phyloP scores from a whole-genome alignment of 2,113 vertebrate genomes.

The Salvelinus alpinus region DNA sequence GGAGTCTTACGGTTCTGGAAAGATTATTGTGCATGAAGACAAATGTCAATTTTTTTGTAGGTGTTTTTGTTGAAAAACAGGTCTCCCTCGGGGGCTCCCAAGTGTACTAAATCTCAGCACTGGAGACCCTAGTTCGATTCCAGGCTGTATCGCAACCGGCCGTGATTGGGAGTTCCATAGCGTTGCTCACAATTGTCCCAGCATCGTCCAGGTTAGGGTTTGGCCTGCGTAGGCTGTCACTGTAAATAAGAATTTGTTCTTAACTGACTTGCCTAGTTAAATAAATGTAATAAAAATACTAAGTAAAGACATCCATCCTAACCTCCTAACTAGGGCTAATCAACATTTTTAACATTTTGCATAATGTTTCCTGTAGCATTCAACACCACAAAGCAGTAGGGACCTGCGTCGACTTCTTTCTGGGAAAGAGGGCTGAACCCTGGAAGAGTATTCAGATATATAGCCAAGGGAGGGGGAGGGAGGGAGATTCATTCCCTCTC shows the following conservation, averaged over 20 bases:
- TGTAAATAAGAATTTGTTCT: too few relatives aligned
- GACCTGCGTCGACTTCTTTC: background rate
- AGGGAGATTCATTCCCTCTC: background rate
- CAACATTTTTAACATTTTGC: constrained; percentile 5
- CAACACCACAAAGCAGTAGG: constrained; percentile 5
- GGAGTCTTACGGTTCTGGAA: background rate
- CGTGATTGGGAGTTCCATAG: too few relatives aligned
- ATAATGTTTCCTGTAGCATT: background rate
- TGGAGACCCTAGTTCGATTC: too few relatives aligned
- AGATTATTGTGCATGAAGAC: background rate
- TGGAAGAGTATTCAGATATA: background rate
- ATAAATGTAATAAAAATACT: background rate
- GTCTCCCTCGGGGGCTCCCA: background rate
- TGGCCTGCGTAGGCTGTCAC: too few relatives aligned
- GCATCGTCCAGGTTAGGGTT: too few relatives aligned
- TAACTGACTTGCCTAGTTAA: too few relatives aligned
- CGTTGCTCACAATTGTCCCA: too few relatives aligned
- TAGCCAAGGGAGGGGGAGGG: background rate
- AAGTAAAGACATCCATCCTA: background rate
- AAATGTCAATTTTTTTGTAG: background rate
- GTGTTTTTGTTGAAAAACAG: background rate
- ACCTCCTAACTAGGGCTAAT: constrained; percentile 5
- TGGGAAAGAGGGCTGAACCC: background rate
- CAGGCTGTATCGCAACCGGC: too few relatives aligned
- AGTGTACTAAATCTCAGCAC: too few relatives aligned